Percentiles rank a stretch among this genome's conserved stretches.
These are phyloP conservation scores for Rhagologus leucostigma DNA, from an alignment of 2,113 vertebrate genomes.

Conservation along the genomic window DNA sequence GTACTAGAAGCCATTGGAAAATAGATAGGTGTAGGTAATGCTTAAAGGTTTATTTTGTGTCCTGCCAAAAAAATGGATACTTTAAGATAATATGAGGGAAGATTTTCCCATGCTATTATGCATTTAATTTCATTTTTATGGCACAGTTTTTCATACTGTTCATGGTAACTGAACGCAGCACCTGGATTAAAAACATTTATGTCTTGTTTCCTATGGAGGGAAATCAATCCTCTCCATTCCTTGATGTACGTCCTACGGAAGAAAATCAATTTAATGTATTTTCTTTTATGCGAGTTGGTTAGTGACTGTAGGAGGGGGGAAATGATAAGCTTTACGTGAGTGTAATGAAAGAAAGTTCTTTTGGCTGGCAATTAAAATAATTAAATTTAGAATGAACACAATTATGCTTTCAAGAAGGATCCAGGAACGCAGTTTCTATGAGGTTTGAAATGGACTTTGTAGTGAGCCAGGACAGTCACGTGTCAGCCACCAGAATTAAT, in stretches of 20 bases:
- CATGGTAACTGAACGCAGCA: conserved; percentile 9
- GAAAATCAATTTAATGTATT: conserved; percentile 29
- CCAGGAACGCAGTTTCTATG: background rate
- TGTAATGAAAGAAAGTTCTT: conserved; percentile 4
- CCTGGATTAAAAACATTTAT: conserved; percentile 42
- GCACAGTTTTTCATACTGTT: conserved; percentile 17
- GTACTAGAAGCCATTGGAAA: background rate
- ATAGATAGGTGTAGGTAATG: background rate
- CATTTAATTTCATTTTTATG: conserved; percentile 51
- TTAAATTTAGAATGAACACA: background rate
- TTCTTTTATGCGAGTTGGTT: background rate
- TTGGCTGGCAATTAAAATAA: conserved; percentile 32
- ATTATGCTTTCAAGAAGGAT: background rate
- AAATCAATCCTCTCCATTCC: conserved; percentile 38
- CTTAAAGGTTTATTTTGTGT: background rate
- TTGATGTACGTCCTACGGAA: conserved; percentile 43
- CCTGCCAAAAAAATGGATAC: background rate
- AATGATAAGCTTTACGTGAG: background rate
- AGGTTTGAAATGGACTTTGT: background rate
- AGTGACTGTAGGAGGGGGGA: background rate
- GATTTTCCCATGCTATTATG: background rate
- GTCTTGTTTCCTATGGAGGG: conserved; percentile 14
- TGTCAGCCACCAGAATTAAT: background rate
- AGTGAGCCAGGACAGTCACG: background rate
- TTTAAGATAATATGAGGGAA: background rate